Evolutionary conservation across 53 echinoderm and acorn worm genomes (phyloP).

Genomic region (Actinopyga echinites): DNA sequence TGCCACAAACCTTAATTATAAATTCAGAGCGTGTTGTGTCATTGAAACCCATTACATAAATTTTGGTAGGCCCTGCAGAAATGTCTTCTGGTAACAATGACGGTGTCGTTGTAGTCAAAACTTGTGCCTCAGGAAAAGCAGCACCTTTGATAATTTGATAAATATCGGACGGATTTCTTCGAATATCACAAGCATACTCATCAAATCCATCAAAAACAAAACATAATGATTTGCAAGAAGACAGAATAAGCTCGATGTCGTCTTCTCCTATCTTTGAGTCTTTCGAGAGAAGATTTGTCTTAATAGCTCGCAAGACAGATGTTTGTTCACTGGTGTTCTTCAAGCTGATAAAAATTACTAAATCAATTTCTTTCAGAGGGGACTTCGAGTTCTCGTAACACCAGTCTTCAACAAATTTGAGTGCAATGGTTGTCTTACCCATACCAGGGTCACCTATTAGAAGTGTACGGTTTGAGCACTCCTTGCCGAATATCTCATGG

Average conservation of each 20-base stretch:
- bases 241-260: not conserved
- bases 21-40: too few relatives aligned
- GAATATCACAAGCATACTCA: not conserved
- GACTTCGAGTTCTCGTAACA: not conserved
- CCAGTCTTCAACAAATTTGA: not conserved
- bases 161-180: too few relatives aligned
- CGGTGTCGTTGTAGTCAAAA: too few relatives aligned
- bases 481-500: too few relatives aligned
- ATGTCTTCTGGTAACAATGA: too few relatives aligned
- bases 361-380: not conserved
- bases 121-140: too few relatives aligned
- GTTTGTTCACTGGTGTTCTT: not conserved
- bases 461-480: too few relatives aligned
- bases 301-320: not conserved
- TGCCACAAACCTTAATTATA: too few relatives aligned
- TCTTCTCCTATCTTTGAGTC: not conserved
- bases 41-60: too few relatives aligned
- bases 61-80: too few relatives aligned
- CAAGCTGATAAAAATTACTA: not conserved
- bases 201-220: conserved; percentile 1
- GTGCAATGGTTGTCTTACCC: not conserved
- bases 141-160: too few relatives aligned
- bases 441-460: conserved; percentile 9
- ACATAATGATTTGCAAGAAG: not conserved
- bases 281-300: not conserved